Conservation (phyloP, 2,113 vertebrate species). For the Marcusenius ussheri region DNA sequence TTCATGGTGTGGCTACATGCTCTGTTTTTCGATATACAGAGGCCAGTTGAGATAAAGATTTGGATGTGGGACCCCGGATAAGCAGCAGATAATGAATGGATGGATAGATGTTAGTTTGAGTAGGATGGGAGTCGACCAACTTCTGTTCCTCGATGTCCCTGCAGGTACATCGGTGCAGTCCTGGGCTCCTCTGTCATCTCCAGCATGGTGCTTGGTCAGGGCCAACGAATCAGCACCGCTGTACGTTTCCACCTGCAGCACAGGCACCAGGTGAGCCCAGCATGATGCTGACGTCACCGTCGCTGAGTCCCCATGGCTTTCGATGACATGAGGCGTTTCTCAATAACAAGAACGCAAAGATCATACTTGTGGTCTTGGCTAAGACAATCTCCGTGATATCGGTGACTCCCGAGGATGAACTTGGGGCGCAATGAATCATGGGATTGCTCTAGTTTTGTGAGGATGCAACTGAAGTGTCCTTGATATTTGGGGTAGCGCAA, state of each 20-base stretch:
- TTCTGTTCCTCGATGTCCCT: neutral
- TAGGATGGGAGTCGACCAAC: neutral
- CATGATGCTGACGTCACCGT: neutral
- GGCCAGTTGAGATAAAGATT: neutral
- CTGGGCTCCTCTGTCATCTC: slow-evolving; percentile 80
- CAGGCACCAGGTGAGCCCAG: slow-evolving; percentile 54
- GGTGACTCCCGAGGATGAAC: neutral
- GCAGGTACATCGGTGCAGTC: slow-evolving; percentile 59
- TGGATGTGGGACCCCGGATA: neutral
- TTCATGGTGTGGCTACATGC: neutral
- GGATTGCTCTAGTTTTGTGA: neutral
- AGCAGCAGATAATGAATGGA: neutral
- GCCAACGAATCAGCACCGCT: slow-evolving; percentile 60
- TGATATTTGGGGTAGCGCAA: no score
- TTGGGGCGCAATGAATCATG: neutral
- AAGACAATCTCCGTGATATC: neutral
- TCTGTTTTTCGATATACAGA: neutral
- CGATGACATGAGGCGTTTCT: neutral
- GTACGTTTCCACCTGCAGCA: slow-evolving; percentile 73
- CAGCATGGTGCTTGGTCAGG: slow-evolving; percentile 57
- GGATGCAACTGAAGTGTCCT: neutral
- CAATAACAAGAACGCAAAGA: neutral
- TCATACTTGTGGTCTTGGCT: neutral
- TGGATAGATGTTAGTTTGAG: neutral
- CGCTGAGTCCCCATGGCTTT: neutral